Evolutionary conservation across 2,113 vertebrate genomes (phyloP), one percentile per base, ranked within the genome.

Genomic region (Aegotheles bennettii): DNA sequence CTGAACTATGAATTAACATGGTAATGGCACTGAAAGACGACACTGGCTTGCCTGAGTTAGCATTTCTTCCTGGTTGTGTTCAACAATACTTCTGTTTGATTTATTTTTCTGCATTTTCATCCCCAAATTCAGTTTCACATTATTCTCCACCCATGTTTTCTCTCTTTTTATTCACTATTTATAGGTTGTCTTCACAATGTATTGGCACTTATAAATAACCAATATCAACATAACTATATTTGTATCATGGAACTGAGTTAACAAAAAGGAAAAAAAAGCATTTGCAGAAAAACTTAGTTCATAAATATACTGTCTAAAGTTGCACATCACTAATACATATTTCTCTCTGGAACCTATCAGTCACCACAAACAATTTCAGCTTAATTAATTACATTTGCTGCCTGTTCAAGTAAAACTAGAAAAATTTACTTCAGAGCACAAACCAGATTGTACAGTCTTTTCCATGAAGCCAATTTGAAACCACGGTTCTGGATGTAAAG

Each of bases 201-300:
- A 61, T 24, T 57, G 35, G 23, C 25, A 70, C 23, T 16, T 36
- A 65, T 31, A 57, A 89, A 75, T 59, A 84, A 4, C 20, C 47
- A 53, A 3, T 33, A 70, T 20, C 9, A 68, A 54, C 0, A 0
- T 18, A 47, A 68, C 4, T 8, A 35, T 8, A 35, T 67, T 67
- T 88, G 31, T 7, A 36, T 31, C 18, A 63, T 8, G 16, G 16
- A 9, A 84, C 6, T 33, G 26, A 86, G 29, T 33, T 25, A 83
- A 40, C 7, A 50, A 38, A 61, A 69, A 60, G 43, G 17, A 8
- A n/a, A n/a, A 29, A 35, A 51, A 60, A 60, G 31, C 25, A 63
- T 7, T 20, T 21, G n/a, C 7, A 48, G 36, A 70, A 92, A 79
- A 16, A 13, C 6, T 48, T 75, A 50, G 21, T 71, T 84, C 71